Evolutionary conservation across 2,113 vertebrate species (phyloP).

Genomic region (Steatornis caripensis): DNA sequence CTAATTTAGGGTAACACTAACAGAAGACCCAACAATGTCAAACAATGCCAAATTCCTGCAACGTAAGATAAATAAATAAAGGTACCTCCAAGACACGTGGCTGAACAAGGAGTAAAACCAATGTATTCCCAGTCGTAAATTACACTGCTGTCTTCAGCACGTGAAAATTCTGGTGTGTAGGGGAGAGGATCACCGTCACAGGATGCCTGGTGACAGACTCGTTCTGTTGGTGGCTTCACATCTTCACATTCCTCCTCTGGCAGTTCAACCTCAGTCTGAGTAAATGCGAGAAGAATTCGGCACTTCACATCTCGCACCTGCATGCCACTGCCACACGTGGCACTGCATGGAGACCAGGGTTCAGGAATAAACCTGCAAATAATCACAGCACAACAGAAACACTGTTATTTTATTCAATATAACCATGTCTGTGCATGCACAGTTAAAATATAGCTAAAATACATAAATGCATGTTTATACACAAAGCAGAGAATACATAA

Average conservation of each 20-base stretch:
- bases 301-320: conserved; percentile 84
- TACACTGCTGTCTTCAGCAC: conserved; percentile 6
- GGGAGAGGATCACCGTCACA: conserved; percentile 66
- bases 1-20: not conserved
- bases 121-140: conserved; percentile 85
- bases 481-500: not conserved
- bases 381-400: not conserved
- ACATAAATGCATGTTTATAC: not conserved
- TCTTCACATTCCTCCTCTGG: conserved; percentile 86
- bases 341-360: conserved; percentile 88
- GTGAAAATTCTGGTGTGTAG: not conserved
- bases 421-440: not conserved
- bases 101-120: conserved; percentile 85
- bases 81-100: conserved; percentile 81
- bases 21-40: not conserved
- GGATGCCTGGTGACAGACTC: conserved; percentile 69
- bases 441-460: not conserved
- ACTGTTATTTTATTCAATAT: not conserved
- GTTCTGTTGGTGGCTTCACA: conserved; percentile 68
- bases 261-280: conserved; percentile 85
- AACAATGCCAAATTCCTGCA: not conserved
- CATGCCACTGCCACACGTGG: conserved; percentile 79
- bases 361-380: conserved; percentile 82
- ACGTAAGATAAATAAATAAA: not conserved
- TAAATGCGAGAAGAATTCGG: conserved; percentile 83